phyloP scores from a whole-genome alignment of 2,797 vertebrate species.

The Harpagifer antarcticus region DNA sequence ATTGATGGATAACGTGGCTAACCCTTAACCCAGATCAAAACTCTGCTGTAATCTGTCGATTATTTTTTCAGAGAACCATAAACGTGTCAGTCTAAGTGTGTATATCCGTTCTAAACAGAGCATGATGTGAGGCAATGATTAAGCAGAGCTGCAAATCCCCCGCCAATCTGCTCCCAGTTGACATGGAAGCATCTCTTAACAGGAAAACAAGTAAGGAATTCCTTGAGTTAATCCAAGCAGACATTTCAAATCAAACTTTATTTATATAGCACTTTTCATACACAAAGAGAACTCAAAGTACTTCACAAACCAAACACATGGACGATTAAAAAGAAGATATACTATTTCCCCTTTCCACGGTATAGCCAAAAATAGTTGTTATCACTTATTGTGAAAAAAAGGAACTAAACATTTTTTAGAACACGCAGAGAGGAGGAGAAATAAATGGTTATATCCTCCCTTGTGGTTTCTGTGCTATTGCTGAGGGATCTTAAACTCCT shows the following conservation, averaged over 20 bases:
- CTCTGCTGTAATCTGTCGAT: constrained; percentile 47
- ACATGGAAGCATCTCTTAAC: constrained; percentile 59
- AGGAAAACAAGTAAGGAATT: constrained; percentile 67
- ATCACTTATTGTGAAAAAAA: constrained; percentile 17
- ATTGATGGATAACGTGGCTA: constrained; percentile 15
- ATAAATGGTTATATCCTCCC: constrained; percentile 50
- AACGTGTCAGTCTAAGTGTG: constrained; percentile 49
- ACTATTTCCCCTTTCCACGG: no score
- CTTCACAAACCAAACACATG: no score
- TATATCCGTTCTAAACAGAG: constrained; percentile 56
- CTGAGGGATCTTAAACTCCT: constrained; percentile 38
- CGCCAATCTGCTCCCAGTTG: constrained; percentile 58
- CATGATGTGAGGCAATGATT: constrained; percentile 65
- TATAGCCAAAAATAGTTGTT: no score
- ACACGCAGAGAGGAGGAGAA: constrained; percentile 36
- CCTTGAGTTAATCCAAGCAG: constrained; percentile 60
- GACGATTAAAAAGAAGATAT: no score
- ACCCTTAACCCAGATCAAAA: constrained; percentile 32
- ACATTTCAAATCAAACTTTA: constrained; percentile 55
- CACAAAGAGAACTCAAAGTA: no score
- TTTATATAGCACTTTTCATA: no score
- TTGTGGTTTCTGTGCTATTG: constrained; percentile 47
- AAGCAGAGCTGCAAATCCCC: constrained; percentile 60
- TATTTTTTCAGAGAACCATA: constrained; percentile 42
- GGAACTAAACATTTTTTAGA: constrained; percentile 45